Evolutionary conservation across 2,888 invertebrate species (phyloP).

Genomic region (Sericinus montela): DNA sequence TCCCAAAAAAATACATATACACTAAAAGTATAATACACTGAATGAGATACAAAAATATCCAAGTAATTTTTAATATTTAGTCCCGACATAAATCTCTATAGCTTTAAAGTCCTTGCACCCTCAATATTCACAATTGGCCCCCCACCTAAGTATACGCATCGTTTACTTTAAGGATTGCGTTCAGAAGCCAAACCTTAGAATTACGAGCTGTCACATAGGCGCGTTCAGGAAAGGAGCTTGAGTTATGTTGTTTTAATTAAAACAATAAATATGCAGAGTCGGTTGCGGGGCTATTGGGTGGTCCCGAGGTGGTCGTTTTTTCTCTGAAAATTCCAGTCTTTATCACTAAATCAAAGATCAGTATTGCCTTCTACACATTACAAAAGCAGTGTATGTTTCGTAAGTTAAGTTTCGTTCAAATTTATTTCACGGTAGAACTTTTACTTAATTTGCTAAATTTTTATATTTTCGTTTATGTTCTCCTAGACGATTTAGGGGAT

Average conservation of each 20-base stretch:
- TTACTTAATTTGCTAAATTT: no score
- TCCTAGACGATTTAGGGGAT: no score
- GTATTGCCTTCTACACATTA: slow-evolving; percentile 28
- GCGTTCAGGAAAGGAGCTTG: slow-evolving; percentile 44
- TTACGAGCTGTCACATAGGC: slow-evolving; percentile 59
- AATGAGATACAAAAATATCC: no score
- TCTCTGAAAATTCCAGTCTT: slow-evolving; percentile 50
- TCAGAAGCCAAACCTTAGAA: slow-evolving; percentile 54
- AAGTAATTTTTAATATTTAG: not conserved
- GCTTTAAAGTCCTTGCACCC: not conserved
- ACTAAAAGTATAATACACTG: no score
- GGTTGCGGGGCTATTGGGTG: slow-evolving; percentile 56
- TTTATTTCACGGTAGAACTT: no score
- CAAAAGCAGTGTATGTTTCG: slow-evolving; percentile 24
- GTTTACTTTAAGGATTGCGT: slow-evolving; percentile 34
- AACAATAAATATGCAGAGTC: slow-evolving; percentile 62
- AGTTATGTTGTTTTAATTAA: slow-evolving; percentile 76
- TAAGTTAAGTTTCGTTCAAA: no score
- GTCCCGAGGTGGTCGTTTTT: slow-evolving; percentile 46
- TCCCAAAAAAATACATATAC: no score
- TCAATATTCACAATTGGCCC: not conserved
- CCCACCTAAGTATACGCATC: slow-evolving; percentile 17
- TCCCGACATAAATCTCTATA: not conserved
- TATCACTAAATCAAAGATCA: slow-evolving; percentile 49
- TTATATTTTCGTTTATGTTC: no score